Evolutionary conservation across 2,797 vertebrate species (phyloP).

Genomic region (Anas capensis): DNA sequence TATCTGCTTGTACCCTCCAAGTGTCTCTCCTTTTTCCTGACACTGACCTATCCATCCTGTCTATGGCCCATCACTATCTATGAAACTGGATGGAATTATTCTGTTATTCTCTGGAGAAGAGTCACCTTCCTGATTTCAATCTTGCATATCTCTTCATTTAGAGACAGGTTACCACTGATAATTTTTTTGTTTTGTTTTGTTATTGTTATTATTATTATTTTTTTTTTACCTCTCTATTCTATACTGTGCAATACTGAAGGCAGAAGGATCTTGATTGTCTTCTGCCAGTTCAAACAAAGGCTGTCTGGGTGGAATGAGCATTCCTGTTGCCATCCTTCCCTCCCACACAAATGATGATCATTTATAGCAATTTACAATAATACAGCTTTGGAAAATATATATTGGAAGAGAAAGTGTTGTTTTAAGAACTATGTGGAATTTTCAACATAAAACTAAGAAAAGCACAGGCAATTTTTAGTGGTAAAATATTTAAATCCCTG

Average conservation of each 20-base stretch:
- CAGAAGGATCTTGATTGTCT: background rate
- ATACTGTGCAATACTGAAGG: accelerated
- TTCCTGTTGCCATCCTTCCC: constrained; percentile 3
- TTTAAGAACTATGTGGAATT: constrained; percentile 54
- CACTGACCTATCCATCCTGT: background rate
- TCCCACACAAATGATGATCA: background rate
- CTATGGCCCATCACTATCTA: background rate
- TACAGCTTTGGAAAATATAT: constrained; percentile 65
- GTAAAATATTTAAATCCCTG: constrained; percentile 57
- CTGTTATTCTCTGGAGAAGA: background rate
- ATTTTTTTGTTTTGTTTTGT: background rate
- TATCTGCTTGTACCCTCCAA: background rate
- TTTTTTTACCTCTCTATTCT: background rate
- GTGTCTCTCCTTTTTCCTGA: background rate
- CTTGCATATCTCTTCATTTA: background rate
- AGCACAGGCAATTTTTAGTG: constrained; percentile 4
- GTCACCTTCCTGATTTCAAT: background rate
- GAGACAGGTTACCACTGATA: background rate
- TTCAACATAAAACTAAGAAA: constrained; percentile 51
- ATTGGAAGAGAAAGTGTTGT: constrained; percentile 52
- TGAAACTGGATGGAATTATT: background rate
- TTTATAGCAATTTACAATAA: constrained; percentile 51
- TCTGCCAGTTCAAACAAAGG: constrained; percentile 48
- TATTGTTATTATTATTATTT: too few relatives aligned
- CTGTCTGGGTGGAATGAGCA: background rate